A percentile compares a stretch with the other conserved stretches of the same genome.
Conservation (phyloP, 1,140 invertebrate species). For the Zaprionus camerounensis region DNA sequence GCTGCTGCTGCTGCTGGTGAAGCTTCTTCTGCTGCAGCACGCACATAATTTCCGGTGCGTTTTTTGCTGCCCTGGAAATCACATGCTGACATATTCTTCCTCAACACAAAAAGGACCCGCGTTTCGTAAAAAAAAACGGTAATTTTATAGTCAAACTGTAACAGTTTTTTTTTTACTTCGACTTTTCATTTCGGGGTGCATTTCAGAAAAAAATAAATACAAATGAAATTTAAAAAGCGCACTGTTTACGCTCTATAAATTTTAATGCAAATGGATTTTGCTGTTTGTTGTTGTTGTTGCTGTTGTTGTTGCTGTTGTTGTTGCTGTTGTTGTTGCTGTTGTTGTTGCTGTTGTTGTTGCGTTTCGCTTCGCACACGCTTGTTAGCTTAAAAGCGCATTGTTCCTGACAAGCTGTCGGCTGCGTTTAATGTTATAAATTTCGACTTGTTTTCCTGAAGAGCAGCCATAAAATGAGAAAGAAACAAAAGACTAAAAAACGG, state of each 20-base stretch:
- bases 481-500: constrained; percentile 25
- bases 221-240: constrained; percentile 78
- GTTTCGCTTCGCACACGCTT: constrained; percentile 65
- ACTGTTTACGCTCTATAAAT: constrained; percentile 81
- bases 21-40: constrained; percentile 42
- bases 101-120: constrained; percentile 59
- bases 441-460: constrained; percentile 60
- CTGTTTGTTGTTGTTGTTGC: constrained; percentile 36
- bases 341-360: constrained; percentile 28
- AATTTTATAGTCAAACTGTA: constrained; percentile 81
- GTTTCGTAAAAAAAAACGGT: constrained; percentile 55
- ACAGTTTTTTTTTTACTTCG: constrained; percentile 58
- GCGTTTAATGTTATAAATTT: constrained; percentile 79
- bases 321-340: constrained; percentile 18
- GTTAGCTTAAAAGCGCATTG: constrained; percentile 80
- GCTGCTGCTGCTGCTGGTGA: constrained; percentile 23
- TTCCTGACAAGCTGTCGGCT: constrained; percentile 78
- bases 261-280: constrained; percentile 79
- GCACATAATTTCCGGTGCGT: constrained; percentile 81
- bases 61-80: constrained; percentile 62
- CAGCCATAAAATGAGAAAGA: constrained; percentile 30
- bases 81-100: constrained; percentile 80
- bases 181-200: constrained; percentile 46
- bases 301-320: constrained; percentile 33
- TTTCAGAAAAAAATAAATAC: constrained; percentile 51